Conservation (phyloP, 2,113 vertebrate species). For the Lamprotornis superbus region DNA sequence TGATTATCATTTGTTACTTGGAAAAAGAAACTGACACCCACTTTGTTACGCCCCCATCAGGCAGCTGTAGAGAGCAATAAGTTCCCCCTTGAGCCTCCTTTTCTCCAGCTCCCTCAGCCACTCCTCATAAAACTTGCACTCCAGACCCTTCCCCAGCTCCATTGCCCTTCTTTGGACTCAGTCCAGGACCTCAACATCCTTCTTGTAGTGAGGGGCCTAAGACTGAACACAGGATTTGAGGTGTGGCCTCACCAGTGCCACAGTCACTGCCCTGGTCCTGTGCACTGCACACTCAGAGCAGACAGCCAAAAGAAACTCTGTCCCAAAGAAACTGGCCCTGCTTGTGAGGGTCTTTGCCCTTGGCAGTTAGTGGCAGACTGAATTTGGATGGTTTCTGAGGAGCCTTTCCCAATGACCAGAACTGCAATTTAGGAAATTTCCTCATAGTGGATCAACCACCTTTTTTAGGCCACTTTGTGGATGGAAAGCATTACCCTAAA, state of each 20-base stretch:
- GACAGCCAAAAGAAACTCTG: not conserved
- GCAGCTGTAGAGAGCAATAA: not conserved
- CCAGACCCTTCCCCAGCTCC: not conserved
- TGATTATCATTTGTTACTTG: not conserved
- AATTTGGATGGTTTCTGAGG: not conserved
- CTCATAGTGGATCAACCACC: fast-evolving
- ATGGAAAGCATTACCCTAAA: not conserved
- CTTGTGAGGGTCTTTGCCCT: not conserved
- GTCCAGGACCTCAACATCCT: not conserved
- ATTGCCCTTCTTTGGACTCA: not conserved
- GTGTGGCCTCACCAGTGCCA: not conserved
- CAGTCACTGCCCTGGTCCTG: not conserved
- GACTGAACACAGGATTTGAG: not conserved
- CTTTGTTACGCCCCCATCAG: not conserved
- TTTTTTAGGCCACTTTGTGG: not conserved
- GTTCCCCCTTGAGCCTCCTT: not conserved
- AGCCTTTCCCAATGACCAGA: not conserved
- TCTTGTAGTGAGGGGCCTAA: not conserved
- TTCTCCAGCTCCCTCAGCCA: not conserved
- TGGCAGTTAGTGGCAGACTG: not conserved
- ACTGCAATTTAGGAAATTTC: not conserved
- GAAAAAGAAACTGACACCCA: not conserved
- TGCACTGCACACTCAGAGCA: not conserved
- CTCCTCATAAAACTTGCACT: not conserved
- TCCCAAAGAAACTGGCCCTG: fast-evolving